phyloP scores from a whole-genome alignment of 2,797 vertebrate genomes.

The Capromys pilorides region DNA sequence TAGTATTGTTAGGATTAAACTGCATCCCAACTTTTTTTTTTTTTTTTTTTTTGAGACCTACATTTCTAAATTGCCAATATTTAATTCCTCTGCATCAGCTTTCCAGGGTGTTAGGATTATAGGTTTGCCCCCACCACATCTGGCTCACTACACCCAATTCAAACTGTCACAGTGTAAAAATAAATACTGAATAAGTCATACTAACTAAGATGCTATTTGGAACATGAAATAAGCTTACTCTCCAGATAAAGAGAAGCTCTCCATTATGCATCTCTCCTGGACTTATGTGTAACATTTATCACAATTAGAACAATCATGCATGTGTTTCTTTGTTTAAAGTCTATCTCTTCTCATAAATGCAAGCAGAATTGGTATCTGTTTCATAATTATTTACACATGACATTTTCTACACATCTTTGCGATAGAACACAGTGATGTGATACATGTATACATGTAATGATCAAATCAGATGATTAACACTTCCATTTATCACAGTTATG shows the following conservation, averaged over 20 bases:
- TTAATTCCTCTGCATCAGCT: neutral
- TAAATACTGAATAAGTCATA: neutral
- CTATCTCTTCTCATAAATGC: neutral
- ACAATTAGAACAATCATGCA: neutral
- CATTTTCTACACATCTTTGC: neutral
- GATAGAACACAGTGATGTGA: too few relatives aligned
- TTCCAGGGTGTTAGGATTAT: neutral
- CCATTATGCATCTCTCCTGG: neutral
- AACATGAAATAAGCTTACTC: conserved; percentile 3
- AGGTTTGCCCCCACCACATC: neutral
- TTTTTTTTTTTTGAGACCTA: neutral
- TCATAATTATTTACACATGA: neutral
- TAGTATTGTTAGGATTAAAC: neutral
- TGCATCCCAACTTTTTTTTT: neutral
- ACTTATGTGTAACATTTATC: neutral
- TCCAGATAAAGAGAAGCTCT: neutral
- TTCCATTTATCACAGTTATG: neutral
- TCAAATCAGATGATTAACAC: neutral
- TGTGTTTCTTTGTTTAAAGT: neutral
- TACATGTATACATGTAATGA: neutral
- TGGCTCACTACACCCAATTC: neutral
- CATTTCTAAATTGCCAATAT: neutral
- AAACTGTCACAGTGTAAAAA: neutral
- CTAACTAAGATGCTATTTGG: neutral
- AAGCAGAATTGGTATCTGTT: neutral